Conservation (phyloP, 2,113 vertebrate genomes). For the Oreochromis aureus region DNA sequence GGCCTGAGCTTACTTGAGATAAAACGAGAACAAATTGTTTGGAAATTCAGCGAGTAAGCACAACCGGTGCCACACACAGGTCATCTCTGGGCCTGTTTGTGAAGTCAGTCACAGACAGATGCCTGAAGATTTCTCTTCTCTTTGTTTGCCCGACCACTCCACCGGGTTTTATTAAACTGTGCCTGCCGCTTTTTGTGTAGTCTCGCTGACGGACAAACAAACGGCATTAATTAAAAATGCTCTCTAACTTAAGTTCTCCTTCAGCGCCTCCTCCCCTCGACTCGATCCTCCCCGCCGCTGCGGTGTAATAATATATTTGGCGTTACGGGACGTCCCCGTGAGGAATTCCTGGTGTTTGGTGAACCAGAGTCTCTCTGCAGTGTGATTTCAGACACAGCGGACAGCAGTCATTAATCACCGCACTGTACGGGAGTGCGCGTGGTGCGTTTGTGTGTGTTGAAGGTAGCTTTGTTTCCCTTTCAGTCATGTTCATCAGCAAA, state of each 20-base stretch:
- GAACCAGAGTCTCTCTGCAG: conserved; percentile 57
- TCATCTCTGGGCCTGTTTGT: background rate
- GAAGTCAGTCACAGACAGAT: background rate
- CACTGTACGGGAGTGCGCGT: conserved; percentile 4
- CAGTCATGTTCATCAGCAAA: conserved; percentile 46
- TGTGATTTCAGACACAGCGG: conserved; percentile 61
- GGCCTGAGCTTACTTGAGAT: background rate
- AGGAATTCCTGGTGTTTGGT: conserved; percentile 71
- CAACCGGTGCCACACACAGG: background rate
- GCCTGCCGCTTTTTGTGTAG: accelerated
- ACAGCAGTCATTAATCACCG: conserved; percentile 70
- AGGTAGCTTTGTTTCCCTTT: conserved; percentile 36
- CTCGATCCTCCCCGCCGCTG: background rate
- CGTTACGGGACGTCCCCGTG: conserved; percentile 58
- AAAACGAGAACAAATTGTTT: background rate
- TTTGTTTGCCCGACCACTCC: accelerated
- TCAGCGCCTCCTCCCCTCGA: background rate
- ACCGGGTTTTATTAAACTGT: accelerated
- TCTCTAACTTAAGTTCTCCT: background rate
- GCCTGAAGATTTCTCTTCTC: background rate
- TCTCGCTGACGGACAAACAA: background rate
- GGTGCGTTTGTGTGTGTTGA: conserved; percentile 29
- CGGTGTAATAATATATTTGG: conserved; percentile 67
- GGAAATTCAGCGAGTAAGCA: background rate
- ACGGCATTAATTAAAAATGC: background rate